Conservation (phyloP, 2,888 invertebrate species). For the Meghimatium bilineatum region DNA sequence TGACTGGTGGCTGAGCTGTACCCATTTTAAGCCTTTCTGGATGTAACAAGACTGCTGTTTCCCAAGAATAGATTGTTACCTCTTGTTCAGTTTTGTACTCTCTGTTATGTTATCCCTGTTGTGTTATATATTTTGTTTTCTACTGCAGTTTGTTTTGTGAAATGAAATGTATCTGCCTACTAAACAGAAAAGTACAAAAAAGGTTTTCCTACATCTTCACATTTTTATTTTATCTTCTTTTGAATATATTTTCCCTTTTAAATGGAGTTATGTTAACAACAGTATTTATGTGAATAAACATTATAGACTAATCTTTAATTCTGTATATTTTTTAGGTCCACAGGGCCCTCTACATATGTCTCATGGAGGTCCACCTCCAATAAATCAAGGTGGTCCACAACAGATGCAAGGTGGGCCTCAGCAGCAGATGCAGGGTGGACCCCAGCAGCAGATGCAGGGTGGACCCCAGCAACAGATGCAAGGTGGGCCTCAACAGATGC, state of each 20-base stretch:
- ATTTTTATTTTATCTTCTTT: not conserved
- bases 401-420: conserved; percentile 20
- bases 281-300: not conserved
- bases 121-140: too few species aligned
- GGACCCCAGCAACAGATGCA: conserved; percentile 23
- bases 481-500: conserved; percentile 12
- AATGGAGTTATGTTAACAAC: not conserved
- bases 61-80: too few species aligned
- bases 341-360: conserved; percentile 37
- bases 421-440: conserved; percentile 12
- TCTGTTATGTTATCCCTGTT: too few species aligned
- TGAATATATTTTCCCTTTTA: not conserved
- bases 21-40: too few species aligned
- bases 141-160: too few species aligned
- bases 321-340: conserved; percentile 36
- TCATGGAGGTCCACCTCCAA: conserved; percentile 31
- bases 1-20: too few species aligned
- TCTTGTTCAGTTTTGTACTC: too few species aligned
- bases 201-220: too few species aligned
- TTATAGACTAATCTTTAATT: not conserved
- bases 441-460: conserved; percentile 3
- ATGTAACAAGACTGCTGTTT: too few species aligned
- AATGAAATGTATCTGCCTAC: too few species aligned
- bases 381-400: conserved; percentile 32
- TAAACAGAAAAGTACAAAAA: too few species aligned